Evolutionary conservation across 2,888 invertebrate species (phyloP), one percentile per base, ranked within the genome.

Genomic region (Drosophila tripunctata): DNA sequence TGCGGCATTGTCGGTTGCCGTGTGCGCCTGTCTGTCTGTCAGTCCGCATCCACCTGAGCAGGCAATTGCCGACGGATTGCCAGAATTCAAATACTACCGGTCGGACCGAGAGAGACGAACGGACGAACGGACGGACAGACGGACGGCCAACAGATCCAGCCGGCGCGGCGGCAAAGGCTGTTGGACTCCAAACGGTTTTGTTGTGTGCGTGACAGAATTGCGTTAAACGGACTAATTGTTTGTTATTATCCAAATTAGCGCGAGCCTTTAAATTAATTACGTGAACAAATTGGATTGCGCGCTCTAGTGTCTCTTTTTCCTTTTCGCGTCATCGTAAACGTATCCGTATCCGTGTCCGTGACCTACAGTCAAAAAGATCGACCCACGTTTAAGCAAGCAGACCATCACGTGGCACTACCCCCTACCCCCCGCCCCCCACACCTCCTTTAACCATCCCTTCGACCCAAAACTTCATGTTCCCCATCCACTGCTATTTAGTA

Each of bases 251-350:
- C 61, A 65, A 78, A 70, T 75, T 78, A 75, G 55, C 54, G 52
- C 58, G 40, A 31, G 70, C 69, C 70, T 65, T 50, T 62, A 70
- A 70, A 70, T 74, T 81, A 85, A 85, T 81, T 74, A 81, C 74
- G 75, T 75, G 74, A 64, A 54, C 54, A 58, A 70, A 78, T 74
- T 84, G 75, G 85, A 70, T 81, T 73, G 47, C 54, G 43, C 38
- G 41, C 38, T n/a, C n/a, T n/a, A n/a, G n/a, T 75, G 31, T 48
- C 47, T 21, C 19, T 22, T 12, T 24, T 40, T 19, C 5, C 14
- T 30, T 31, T 45, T 21, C 31, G 4, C 48, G 30, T 17, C 35
- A 38, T 17, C 15, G 27, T 36, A 10, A 30, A 22, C 21, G 15
- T 43, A 17, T 36, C 45, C 52, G 48, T 35, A 38, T 50, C 38